Conservation (phyloP, 1,140 invertebrate species). For the Schlechtendalia chinensis region DNA sequence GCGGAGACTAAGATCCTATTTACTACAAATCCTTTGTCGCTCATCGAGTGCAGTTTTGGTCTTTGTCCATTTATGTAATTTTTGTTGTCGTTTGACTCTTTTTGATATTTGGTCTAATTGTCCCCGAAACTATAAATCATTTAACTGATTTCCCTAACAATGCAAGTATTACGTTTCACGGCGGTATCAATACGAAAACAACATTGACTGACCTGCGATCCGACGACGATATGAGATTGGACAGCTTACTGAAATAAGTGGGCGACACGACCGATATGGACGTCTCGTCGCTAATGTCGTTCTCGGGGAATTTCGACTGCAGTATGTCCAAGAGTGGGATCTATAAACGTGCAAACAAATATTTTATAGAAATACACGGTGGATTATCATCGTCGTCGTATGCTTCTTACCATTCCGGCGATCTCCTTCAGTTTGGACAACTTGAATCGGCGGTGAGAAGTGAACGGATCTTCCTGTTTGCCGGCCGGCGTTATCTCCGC, state of each 20-base stretch:
- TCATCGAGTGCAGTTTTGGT: no score
- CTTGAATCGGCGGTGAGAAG: conserved; percentile 54
- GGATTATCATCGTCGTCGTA: no score
- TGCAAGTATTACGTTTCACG: no score
- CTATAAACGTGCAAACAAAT: conserved; percentile 54
- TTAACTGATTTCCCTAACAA: no score
- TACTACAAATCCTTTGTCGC: no score
- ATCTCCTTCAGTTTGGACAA: conserved; percentile 25
- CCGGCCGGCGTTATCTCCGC: conserved; percentile 60
- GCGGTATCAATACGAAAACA: not conserved
- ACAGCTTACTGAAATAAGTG: conserved; percentile 61
- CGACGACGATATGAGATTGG: conserved; percentile 61
- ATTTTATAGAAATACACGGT: no score
- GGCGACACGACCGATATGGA: conserved; percentile 61
- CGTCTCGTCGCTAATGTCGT: conserved; percentile 59
- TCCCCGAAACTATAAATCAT: no score
- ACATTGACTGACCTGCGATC: conserved; percentile 57
- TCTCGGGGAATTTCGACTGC: conserved; percentile 60
- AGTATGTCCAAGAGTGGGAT: conserved; percentile 62
- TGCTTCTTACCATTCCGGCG: conserved; percentile 13
- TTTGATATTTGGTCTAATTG: no score
- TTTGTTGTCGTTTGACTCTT: no score
- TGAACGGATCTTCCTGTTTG: conserved; percentile 43
- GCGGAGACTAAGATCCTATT: no score
- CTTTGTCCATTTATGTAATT: no score